A percentile compares a stretch with the other conserved stretches of the same genome.
Conservation (phyloP, 2,113 vertebrate species). For the Balaenoptera acutorostrata region DNA sequence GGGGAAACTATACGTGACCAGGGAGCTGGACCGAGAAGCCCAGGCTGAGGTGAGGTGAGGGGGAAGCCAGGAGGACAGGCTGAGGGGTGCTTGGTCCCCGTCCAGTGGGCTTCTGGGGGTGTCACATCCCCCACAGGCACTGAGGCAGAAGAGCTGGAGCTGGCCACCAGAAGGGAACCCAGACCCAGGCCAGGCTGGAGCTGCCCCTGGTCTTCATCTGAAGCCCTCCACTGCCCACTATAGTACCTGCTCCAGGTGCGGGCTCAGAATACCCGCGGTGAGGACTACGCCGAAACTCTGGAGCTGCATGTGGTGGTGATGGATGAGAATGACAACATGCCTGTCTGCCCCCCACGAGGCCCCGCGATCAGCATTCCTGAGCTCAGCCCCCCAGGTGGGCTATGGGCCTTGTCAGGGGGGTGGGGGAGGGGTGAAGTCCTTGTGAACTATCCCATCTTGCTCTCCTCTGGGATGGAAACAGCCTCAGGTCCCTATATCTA, state of each 20-base stretch:
- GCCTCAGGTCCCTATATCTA: not conserved
- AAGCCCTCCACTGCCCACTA: not conserved
- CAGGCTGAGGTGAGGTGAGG: conserved; percentile 81
- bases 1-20: conserved; percentile 82
- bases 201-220: not conserved
- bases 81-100: not conserved
- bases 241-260: conserved; percentile 61
- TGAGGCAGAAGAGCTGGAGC: not conserved
- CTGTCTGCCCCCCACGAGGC: not conserved
- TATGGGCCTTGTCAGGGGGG: not conserved
- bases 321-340: conserved; percentile 63
- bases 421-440: not conserved
- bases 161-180: not conserved
- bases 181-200: not conserved
- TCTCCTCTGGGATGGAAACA: not conserved
- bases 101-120: not conserved
- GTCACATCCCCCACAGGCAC: not conserved
- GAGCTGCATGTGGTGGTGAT: conserved; percentile 56
- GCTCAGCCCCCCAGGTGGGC: conserved; percentile 65
- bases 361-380: conserved; percentile 54
- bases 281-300: conserved; percentile 52
- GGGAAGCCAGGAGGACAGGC: not conserved
- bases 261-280: conserved; percentile 40
- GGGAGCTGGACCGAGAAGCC: conserved; percentile 84
- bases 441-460: not conserved